Base-by-base conservation (phyloP, 1,140 invertebrate species). In the Drosophila repletoides region DNA sequence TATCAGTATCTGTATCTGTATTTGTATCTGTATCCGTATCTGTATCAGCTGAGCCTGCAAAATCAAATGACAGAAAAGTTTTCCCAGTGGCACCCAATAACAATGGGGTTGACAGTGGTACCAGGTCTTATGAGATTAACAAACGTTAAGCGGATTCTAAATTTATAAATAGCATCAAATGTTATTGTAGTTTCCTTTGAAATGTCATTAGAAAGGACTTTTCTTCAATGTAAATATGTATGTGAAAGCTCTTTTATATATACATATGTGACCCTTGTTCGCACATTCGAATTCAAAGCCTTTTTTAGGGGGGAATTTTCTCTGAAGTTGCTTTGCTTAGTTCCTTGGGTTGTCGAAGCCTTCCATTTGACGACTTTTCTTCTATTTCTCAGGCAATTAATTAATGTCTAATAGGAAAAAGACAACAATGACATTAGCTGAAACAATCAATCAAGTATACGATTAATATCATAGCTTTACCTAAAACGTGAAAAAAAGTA, bases 161-260 rank as follows among this genome's bases (percentile, higher is more conserved):
- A 86, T 86, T 86, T 86, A 86, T 86, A 86, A 86, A 86, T 80
- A 74, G 71, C 79, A 71, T 71, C 70, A 77, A 84, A 76, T 76
- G 74, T 63, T 67, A 69, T 63, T 67, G 64, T 67, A 52, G 46
- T 52, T n/a, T 52, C 19, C 59, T 64, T 65, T 69, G 31, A 64
- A 64, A 69, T 69, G 66, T 69, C 66, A 64, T 69, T 68, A 68
- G 65, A 68, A 33, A 33, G 46, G 38, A 34, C 26, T 43, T 60
- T 22, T 28, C 49, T 24, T 38, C 19, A 7, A 22, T 38, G 12
- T 28, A 22, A n/a, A n/a, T 40, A 17, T 14, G 29, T 33, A 6
- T 12, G 12, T 9, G 29, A 3, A n/a, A n/a, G n/a, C n/a, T n/a
- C n/a, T n/a, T n/a, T n/a, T n/a, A n/a, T n/a, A n/a, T 26, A 9